These are phyloP conservation scores for Paracanthobrama guichenoti DNA, from an alignment of 2,113 vertebrate genomes.

Conservation along the genomic window DNA sequence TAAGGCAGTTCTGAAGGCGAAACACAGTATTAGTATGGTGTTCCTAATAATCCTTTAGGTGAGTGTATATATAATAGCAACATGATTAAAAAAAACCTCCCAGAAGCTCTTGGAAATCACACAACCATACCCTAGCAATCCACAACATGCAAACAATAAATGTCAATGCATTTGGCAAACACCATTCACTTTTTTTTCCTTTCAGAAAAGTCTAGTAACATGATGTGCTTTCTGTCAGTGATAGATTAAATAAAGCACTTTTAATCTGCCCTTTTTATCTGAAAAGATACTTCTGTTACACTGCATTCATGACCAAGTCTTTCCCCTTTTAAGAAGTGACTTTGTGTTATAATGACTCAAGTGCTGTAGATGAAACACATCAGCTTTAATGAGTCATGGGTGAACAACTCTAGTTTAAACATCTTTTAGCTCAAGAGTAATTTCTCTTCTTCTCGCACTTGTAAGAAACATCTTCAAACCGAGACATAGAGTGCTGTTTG, in stretches of 20 bases:
- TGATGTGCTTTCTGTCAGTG: not conserved
- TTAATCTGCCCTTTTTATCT: not conserved
- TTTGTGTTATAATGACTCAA: slow-evolving; percentile 15
- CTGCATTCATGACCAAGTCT: not conserved
- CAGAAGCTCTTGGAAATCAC: too few species aligned
- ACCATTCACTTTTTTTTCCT: too few species aligned
- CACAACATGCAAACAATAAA: too few species aligned
- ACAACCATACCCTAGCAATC: too few species aligned
- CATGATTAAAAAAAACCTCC: too few species aligned
- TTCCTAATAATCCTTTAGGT: too few species aligned
- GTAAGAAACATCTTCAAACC: not conserved
- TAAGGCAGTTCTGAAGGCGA: too few species aligned
- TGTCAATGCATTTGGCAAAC: too few species aligned
- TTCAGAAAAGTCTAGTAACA: not conserved
- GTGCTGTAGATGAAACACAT: slow-evolving; percentile 10
- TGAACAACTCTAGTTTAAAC: slow-evolving; percentile 23
- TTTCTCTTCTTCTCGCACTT: not conserved
- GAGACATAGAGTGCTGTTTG: not conserved
- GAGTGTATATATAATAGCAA: too few species aligned
- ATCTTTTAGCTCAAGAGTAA: slow-evolving; percentile 24
- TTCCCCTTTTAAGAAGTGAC: not conserved
- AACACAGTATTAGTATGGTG: too few species aligned
- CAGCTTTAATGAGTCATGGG: slow-evolving; percentile 16
- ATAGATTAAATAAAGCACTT: not conserved
- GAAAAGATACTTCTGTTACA: not conserved